Conservation (phyloP, 1,140 invertebrate genomes). For the Atta texana region DNA sequence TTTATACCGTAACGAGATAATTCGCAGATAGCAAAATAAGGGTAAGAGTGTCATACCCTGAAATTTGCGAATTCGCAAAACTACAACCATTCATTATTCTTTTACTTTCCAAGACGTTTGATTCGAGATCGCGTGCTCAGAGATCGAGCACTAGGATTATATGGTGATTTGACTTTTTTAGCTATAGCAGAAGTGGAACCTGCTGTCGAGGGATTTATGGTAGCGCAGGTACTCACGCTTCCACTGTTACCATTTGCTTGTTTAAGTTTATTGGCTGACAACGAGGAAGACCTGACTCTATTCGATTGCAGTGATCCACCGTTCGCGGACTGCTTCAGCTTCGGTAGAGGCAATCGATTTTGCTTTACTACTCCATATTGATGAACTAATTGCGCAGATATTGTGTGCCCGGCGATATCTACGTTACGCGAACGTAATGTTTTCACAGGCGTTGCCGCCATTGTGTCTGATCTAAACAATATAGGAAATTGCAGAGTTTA, state of each 20-base stretch:
- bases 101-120: slow-evolving; percentile 84
- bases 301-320: slow-evolving; percentile 65
- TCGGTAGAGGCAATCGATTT: slow-evolving; percentile 77
- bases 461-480: slow-evolving; percentile 81
- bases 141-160: slow-evolving; percentile 80
- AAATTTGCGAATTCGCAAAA: slow-evolving; percentile 30
- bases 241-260: slow-evolving; percentile 64
- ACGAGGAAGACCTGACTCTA: slow-evolving; percentile 69
- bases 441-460: slow-evolving; percentile 84
- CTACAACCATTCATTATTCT: slow-evolving; percentile 23
- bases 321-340: slow-evolving; percentile 74
- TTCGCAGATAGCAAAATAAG: slow-evolving; percentile 50
- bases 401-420: slow-evolving; percentile 83
- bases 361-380: slow-evolving; percentile 82
- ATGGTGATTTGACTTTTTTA: slow-evolving; percentile 82
- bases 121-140: slow-evolving; percentile 83
- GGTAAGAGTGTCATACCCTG: slow-evolving; percentile 69
- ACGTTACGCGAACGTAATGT: slow-evolving; percentile 84
- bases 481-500: neutral
- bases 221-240: slow-evolving; percentile 68
- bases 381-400: slow-evolving; percentile 81
- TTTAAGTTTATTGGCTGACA: slow-evolving; percentile 73
- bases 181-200: slow-evolving; percentile 74
- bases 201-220: slow-evolving; percentile 53
- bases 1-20: slow-evolving; percentile 21